Base-by-base conservation (phyloP, 2,888 invertebrate genomes). In the Craniophora ligustri region DNA sequence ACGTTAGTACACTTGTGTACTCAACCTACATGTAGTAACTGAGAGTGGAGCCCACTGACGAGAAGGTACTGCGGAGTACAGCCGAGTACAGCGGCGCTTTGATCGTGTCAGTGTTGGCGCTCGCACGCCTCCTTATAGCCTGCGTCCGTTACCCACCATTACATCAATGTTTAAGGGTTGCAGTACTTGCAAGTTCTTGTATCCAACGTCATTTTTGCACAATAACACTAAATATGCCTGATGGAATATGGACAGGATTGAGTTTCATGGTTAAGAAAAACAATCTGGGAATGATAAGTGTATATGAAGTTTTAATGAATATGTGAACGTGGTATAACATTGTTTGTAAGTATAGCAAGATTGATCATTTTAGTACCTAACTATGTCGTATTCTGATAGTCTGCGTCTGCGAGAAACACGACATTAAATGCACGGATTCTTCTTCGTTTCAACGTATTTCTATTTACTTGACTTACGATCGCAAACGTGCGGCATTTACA, bases 41-140 rank as follows among this genome's bases (percentile, higher is more conserved):
- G 59, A 53, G 51, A 63, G 36, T 54, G 35, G 46, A 49, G 38
- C 57, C 62, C 63, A 60, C 67, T 75, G 71, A 65, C 61, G 63
- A 66, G n/a, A n/a, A n/a, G n/a, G n/a, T n/a, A n/a, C n/a, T n/a
- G n/a, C n/a, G n/a, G n/a, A n/a, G 62, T 67, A 76, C 64, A 59
- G 79, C 59, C 61, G 62, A 63, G 61, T 59, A 75, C 65, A 61
- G 80, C 81, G 80, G 81, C 73, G 61, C 84, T 87, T 88, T 87
- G 85, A 86, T 80, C 78, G 79, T 72, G 82, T 79, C 77, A 72
- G 67, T 75, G 75, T 78, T 75, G 76, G 82, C 79, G 76, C 80
- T 73, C 72, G 75, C 71, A 72, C 77, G 77, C 71, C 76, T 74
- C 59, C 72, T 61, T 57, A 57, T 38, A 49, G 35, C 14, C 26